These are phyloP conservation scores for Spilarctia lutea DNA, from an alignment of 2,888 invertebrate genomes.

Conservation along the genomic window DNA sequence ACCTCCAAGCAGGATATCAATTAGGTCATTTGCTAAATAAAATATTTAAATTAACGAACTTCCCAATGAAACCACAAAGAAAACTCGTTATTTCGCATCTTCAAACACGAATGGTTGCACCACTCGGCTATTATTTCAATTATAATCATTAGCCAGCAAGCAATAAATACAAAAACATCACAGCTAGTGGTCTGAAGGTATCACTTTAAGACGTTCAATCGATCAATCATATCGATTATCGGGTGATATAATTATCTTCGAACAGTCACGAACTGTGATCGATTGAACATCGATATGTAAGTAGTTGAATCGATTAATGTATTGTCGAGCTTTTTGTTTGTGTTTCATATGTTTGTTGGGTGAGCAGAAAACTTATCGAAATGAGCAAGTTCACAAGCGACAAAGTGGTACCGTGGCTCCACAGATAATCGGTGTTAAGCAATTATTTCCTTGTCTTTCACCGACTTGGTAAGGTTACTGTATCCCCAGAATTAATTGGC, in stretches of 20 bases:
- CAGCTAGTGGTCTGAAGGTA: background rate
- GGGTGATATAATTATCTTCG: constrained; percentile 49
- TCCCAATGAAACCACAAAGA: background rate
- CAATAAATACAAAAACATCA: background rate
- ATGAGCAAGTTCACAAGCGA: background rate
- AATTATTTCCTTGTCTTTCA: too few relatives aligned
- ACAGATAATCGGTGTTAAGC: too few relatives aligned
- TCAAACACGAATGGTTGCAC: background rate
- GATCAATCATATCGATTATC: constrained; percentile 39
- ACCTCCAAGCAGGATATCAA: too few relatives aligned
- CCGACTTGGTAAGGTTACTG: too few relatives aligned
- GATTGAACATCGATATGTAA: constrained; percentile 38
- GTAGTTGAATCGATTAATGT: constrained; percentile 35
- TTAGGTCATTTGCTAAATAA: background rate
- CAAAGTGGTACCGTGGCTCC: too few relatives aligned
- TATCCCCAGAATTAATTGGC: too few relatives aligned
- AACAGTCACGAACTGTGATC: constrained; percentile 42
- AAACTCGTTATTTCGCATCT: background rate
- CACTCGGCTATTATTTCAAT: background rate
- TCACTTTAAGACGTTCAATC: background rate
- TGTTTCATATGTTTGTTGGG: constrained; percentile 16
- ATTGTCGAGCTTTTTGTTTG: constrained; percentile 40
- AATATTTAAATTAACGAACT: background rate
- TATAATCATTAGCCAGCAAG: background rate
- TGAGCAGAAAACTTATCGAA: background rate